Evolutionary conservation across 1,140 invertebrate genomes (phyloP).

Genomic region (Adelges cooleyi): DNA sequence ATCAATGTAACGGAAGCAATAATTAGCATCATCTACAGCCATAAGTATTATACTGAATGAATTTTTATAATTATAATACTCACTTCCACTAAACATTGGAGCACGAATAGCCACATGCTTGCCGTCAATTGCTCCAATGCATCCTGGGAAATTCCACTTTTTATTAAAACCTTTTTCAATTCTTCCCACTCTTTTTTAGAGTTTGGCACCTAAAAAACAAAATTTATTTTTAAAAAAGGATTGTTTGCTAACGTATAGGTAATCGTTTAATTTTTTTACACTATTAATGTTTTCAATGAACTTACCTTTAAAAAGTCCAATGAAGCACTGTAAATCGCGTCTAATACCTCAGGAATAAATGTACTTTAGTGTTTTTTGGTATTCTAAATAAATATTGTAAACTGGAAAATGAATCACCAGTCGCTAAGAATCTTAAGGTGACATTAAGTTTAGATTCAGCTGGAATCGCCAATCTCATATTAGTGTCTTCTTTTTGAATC

Average conservation of each 20-base stretch:
- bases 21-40: too few species aligned
- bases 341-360: constrained; percentile 31
- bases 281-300: too few species aligned
- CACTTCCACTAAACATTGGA: constrained; percentile 4
- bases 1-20: too few species aligned
- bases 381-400: constrained; percentile 35
- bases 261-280: too few species aligned
- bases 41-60: constrained; percentile 29
- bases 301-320: not conserved
- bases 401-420: constrained; percentile 33
- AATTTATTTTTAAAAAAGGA: too few species aligned
- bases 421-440: constrained; percentile 10
- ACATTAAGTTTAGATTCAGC: constrained; percentile 16
- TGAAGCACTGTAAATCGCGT: not conserved
- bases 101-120: constrained; percentile 36
- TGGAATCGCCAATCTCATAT: constrained; percentile 4
- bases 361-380: constrained; percentile 34
- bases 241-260: too few species aligned
- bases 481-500: too few species aligned
- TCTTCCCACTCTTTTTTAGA: constrained; percentile 13
- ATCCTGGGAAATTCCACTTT: constrained; percentile 35
- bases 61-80: not conserved
- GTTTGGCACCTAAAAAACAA: constrained; percentile 25
- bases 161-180: constrained; percentile 10
- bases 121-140: constrained; percentile 36